Base-by-base conservation (phyloP, 92 coral and sea anemone species). In the Epizoanthus ramosus region DNA sequence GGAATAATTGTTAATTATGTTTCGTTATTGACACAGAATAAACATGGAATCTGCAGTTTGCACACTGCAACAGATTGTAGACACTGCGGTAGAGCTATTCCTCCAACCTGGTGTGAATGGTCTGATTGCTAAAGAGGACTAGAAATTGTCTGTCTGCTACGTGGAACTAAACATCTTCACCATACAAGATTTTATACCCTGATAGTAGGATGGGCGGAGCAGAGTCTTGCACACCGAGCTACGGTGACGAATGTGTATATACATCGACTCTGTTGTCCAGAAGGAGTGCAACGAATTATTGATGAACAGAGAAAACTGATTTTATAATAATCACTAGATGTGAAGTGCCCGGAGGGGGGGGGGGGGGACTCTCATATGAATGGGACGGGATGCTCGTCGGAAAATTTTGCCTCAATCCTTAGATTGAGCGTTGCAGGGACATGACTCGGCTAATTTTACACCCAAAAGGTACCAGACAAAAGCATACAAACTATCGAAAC, bases 51-150 rank as follows among this genome's bases (percentile, higher is more conserved):
- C 87, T 54, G 94, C 97, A 63, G 83, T 79, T 16, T 75, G 90
- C 56, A 90, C 90, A 7, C 86, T 97, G 72, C 86, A 80, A 54
- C 85, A 85, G 35, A 81, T 97, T 23, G 97, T 97, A 4, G 77
- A 89, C 77, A 68, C 89, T 53, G 88, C 91, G 52, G 86, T 97
- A 17, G 80, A 76, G 50, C 95, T 94, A 69, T 97, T 88, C 68
- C 85, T 97, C 39, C 95, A 94, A 81, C 99, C 99, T 4, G 91
- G 90, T 5, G 85, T 87, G 43, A 94, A 97, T 74, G 74, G 87
- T 56, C 93, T 97, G 17, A 92, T 76, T 45, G 92, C 96, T 70
- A 92, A 94, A 85, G 86, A 91, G 57, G 99, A 97, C 85, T 91
- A 86, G 73, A 4, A 3, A n/a, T 16, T 8, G 0, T 4, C 15